Percentiles rank a stretch among this genome's conserved stretches.
These are phyloP conservation scores for Mormyrus lacerda DNA, from an alignment of 2,113 vertebrate genomes.

Conservation along the genomic window DNA sequence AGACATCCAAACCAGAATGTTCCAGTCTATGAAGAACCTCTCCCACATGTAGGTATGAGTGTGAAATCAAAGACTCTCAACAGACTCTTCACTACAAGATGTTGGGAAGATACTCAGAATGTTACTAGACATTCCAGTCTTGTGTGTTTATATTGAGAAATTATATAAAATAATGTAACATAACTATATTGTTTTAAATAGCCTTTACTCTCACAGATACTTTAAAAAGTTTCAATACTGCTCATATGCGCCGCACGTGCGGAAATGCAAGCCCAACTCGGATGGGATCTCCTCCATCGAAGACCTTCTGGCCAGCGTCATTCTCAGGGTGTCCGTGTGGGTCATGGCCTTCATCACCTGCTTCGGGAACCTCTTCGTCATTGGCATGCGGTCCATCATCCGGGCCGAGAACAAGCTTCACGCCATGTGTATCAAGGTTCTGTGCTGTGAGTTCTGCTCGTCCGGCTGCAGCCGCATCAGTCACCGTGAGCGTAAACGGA, in stretches of 20 bases:
- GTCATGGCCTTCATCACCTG: constrained; percentile 75
- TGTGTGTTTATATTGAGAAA: background rate
- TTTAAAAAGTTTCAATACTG: constrained; percentile 76
- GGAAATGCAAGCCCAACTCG: constrained; percentile 70
- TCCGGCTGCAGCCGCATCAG: background rate
- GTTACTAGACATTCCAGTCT: background rate
- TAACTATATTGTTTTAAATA: background rate
- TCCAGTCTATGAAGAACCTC: constrained; percentile 65
- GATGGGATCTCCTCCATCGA: constrained; percentile 77
- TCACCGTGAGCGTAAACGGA: background rate
- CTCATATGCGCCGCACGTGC: constrained; percentile 69
- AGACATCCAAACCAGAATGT: constrained; percentile 64
- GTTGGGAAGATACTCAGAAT: background rate
- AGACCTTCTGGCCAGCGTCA: constrained; percentile 69
- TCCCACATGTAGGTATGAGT: constrained; percentile 62
- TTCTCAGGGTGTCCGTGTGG: constrained; percentile 75
- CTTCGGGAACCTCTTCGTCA: constrained; percentile 77
- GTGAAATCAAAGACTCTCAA: background rate
- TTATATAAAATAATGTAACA: background rate
- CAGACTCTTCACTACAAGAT: background rate
- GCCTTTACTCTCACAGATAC: constrained; percentile 58
- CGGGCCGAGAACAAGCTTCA: constrained; percentile 72
- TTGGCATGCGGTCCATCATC: constrained; percentile 74
- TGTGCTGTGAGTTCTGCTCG: constrained; percentile 64
- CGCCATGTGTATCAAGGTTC: constrained; percentile 73